Percentiles rank a stretch among this genome's conserved stretches.
Conservation (phyloP, 2,797 vertebrate species). For the Lateolabrax maculatus region DNA sequence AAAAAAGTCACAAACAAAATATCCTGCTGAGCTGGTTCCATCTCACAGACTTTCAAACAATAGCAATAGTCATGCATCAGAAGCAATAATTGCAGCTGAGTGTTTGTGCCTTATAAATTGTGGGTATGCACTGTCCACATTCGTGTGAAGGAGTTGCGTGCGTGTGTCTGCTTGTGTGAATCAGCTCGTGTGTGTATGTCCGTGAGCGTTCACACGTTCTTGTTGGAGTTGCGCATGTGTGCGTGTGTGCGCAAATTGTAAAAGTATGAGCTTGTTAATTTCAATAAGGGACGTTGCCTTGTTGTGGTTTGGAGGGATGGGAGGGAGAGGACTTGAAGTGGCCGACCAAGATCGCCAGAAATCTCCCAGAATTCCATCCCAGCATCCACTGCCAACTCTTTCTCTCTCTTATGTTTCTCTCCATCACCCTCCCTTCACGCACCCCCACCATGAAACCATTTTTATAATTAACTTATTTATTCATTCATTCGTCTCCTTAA, state of each 20-base stretch:
- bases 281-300: slow-evolving; percentile 83
- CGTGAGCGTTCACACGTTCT: slow-evolving; percentile 64
- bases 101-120: slow-evolving; percentile 75
- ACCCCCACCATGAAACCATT: slow-evolving; percentile 65
- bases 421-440: slow-evolving; percentile 39
- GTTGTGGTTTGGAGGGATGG: slow-evolving; percentile 85
- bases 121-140: slow-evolving; percentile 66
- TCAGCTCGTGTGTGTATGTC: slow-evolving; percentile 41
- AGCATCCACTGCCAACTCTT: slow-evolving; percentile 69
- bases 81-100: slow-evolving; percentile 72
- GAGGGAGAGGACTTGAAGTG: slow-evolving; percentile 84
- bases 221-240: slow-evolving; percentile 59
- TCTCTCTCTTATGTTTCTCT: slow-evolving; percentile 55
- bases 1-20: slow-evolving; percentile 62
- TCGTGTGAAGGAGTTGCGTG: slow-evolving; percentile 63
- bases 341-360: slow-evolving; percentile 81
- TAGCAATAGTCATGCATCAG: slow-evolving; percentile 78
- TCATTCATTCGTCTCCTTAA: slow-evolving; percentile 74
- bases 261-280: slow-evolving; percentile 90
- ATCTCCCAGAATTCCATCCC: slow-evolving; percentile 81
- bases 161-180: slow-evolving; percentile 40
- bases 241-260: slow-evolving; percentile 83
- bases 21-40: slow-evolving; percentile 62
- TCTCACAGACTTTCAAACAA: slow-evolving; percentile 76
- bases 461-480: slow-evolving; percentile 71